Evolutionary conservation across 2,113 vertebrate genomes (phyloP).

Genomic region (Euleptes europaea): DNA sequence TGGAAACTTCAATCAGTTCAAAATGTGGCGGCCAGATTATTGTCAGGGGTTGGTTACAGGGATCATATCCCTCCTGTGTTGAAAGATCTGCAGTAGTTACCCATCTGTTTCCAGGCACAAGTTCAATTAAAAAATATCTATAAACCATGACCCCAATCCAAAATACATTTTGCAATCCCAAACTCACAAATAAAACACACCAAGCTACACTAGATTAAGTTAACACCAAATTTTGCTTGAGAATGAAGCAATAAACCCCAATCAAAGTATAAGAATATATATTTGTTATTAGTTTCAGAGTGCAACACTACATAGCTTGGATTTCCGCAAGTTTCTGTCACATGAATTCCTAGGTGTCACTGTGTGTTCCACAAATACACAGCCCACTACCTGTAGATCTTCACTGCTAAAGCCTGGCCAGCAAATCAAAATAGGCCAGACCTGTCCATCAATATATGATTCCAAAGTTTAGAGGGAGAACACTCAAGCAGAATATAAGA

Average conservation of each 20-base stretch:
- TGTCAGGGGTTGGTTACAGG: too few relatives aligned
- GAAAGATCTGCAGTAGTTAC: too few relatives aligned
- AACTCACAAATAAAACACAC: not conserved
- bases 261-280: not conserved
- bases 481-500: not conserved
- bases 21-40: too few relatives aligned
- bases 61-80: too few relatives aligned
- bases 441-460: not conserved
- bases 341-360: not conserved
- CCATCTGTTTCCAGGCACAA: not conserved
- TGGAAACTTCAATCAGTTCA: too few relatives aligned
- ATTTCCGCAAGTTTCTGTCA: not conserved
- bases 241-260: not conserved
- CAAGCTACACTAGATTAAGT: not conserved
- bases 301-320: too few relatives aligned
- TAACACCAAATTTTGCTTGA: too few relatives aligned
- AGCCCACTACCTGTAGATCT: not conserved
- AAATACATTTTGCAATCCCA: not conserved
- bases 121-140: not conserved
- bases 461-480: not conserved
- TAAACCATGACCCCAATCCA: not conserved
- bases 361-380: not conserved
- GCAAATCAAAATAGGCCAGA: not conserved
- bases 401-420: not conserved
- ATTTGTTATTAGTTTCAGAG: not conserved